phyloP scores from a whole-genome alignment of 2,113 vertebrate genomes.

The Benitochromis conjunctus region DNA sequence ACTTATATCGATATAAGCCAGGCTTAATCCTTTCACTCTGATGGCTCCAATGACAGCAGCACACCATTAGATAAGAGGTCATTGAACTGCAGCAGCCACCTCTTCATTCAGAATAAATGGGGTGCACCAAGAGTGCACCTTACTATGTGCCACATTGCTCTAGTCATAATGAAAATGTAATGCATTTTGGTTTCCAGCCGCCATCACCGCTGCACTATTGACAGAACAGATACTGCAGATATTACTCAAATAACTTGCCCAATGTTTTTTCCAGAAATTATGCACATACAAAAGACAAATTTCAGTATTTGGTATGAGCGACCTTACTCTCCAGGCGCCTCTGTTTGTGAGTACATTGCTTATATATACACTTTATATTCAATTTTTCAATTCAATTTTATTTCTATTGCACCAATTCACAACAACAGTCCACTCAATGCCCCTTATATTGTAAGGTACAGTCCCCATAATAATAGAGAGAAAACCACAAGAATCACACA shows the following conservation, averaged over 20 bases:
- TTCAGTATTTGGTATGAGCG: slow-evolving; percentile 18
- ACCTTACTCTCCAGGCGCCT: background rate
- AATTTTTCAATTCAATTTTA: background rate
- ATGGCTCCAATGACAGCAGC: slow-evolving; percentile 75
- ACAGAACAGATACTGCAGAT: slow-evolving; percentile 51
- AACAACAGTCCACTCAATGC: background rate
- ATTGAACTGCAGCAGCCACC: slow-evolving; percentile 74
- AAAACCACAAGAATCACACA: background rate
- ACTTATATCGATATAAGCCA: slow-evolving; percentile 72
- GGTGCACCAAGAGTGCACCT: slow-evolving; percentile 75
- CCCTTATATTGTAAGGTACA: background rate
- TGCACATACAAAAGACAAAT: slow-evolving; percentile 32
- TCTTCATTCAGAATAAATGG: slow-evolving; percentile 78
- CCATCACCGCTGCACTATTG: slow-evolving; percentile 34
- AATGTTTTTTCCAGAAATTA: slow-evolving; percentile 49
- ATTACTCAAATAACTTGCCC: slow-evolving; percentile 50
- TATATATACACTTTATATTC: background rate
- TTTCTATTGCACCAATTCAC: background rate
- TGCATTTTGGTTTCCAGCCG: slow-evolving; percentile 67
- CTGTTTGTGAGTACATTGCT: slow-evolving; percentile 5
- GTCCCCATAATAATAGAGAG: background rate
- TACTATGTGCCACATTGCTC: slow-evolving; percentile 63
- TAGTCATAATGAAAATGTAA: slow-evolving; percentile 77
- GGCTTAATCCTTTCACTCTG: slow-evolving; percentile 78
- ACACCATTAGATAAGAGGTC: slow-evolving; percentile 77